Conservation (phyloP, 1,140 invertebrate genomes). For the Listronotus oregonensis region DNA sequence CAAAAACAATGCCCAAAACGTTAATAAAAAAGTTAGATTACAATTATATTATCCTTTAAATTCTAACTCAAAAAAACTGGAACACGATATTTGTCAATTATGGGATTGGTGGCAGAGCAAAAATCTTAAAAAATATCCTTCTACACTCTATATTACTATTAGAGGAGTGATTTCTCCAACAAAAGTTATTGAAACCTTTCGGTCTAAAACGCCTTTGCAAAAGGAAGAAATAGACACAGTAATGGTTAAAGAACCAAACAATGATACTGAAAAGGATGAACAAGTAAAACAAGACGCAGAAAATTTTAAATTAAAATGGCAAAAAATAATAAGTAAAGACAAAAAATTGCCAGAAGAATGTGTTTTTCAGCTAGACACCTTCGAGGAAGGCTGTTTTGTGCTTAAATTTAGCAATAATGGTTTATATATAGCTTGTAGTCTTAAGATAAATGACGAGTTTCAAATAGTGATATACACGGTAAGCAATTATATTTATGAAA, state of each 20-base stretch:
- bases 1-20: slow-evolving; percentile 37
- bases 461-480: slow-evolving; percentile 46
- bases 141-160: slow-evolving; percentile 46
- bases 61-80: slow-evolving; percentile 13
- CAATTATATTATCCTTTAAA: slow-evolving; percentile 46
- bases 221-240: slow-evolving; percentile 30
- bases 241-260: neutral
- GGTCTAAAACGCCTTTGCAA: slow-evolving; percentile 41
- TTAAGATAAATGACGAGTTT: slow-evolving; percentile 40
- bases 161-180: slow-evolving; percentile 36
- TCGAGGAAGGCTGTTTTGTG: slow-evolving; percentile 45
- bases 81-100: slow-evolving; percentile 30
- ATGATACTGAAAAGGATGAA: slow-evolving; percentile 6
- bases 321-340: neutral
- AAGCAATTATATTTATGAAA: neutral
- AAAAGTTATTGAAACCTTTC: slow-evolving; percentile 38
- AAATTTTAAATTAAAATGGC: neutral
- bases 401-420: slow-evolving; percentile 52
- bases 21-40: slow-evolving; percentile 48
- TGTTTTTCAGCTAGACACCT: slow-evolving; percentile 38
- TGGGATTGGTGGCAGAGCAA: slow-evolving; percentile 49
- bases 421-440: slow-evolving; percentile 47
- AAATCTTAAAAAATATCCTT: slow-evolving; percentile 49
- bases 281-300: slow-evolving; percentile 10
- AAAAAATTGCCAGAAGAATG: slow-evolving; percentile 45